Percentiles rank a stretch among this genome's conserved stretches.
phyloP scores from a whole-genome alignment of 1,140 invertebrate genomes.

The Nasonia giraulti region DNA sequence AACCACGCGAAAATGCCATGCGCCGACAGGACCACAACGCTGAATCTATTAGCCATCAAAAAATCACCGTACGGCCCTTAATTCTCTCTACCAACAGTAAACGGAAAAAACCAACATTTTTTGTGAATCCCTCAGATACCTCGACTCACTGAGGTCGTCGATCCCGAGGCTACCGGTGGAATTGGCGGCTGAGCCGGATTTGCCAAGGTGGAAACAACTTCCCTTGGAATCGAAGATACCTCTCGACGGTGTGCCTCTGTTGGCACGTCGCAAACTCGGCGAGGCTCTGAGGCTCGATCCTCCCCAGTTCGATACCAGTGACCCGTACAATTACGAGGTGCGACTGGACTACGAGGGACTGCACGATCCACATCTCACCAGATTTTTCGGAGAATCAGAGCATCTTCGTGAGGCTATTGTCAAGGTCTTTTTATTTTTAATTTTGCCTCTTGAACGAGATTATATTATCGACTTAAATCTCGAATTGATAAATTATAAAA shows the following conservation, averaged over 20 bases:
- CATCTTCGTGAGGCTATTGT: neutral
- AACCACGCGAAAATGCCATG: neutral
- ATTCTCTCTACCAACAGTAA: neutral
- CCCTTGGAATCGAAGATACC: slow-evolving; percentile 69
- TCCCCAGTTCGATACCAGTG: slow-evolving; percentile 61
- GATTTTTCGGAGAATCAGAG: slow-evolving; percentile 59
- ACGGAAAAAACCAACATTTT: neutral
- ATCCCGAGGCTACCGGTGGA: slow-evolving; percentile 62
- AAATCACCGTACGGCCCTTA: slow-evolving; percentile 21
- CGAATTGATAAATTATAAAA: no score
- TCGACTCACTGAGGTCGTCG: slow-evolving; percentile 58
- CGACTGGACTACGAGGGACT: slow-evolving; percentile 65
- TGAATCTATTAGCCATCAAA: neutral
- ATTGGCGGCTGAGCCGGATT: slow-evolving; percentile 60
- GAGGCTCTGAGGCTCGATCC: slow-evolving; percentile 55
- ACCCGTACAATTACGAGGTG: slow-evolving; percentile 64
- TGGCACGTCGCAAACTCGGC: slow-evolving; percentile 65
- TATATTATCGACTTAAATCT: no score
- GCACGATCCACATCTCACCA: slow-evolving; percentile 67
- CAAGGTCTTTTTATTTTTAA: slow-evolving; percentile 7
- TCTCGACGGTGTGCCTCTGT: neutral
- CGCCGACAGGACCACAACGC: neutral
- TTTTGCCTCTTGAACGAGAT: no score
- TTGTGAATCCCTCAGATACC: slow-evolving; percentile 5
- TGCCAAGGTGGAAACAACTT: slow-evolving; percentile 68